Percentiles rank a stretch among this genome's conserved stretches.
Evolutionary conservation across 2,113 vertebrate genomes (phyloP).

Genomic region (Prionailurus viverrinus): DNA sequence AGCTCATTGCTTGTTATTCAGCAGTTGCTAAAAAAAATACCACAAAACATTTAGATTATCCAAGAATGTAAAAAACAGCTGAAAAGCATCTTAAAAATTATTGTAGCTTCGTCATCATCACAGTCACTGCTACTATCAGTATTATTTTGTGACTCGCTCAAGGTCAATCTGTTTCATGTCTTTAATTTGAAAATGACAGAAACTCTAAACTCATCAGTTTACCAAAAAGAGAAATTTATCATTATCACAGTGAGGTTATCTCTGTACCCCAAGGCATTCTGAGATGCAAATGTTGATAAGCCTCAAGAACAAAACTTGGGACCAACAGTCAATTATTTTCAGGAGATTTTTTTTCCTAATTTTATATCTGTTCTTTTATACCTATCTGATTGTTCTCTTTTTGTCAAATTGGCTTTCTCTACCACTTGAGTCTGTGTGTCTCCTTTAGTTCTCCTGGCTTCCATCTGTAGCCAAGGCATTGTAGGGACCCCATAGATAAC

Average conservation of each 20-base stretch:
- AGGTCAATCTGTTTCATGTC: neutral
- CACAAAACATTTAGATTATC: neutral
- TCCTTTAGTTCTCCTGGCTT: neutral
- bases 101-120: neutral
- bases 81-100: neutral
- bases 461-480: neutral
- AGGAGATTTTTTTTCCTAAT: neutral
- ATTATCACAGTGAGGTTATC: neutral
- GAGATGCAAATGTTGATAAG: neutral
- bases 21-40: neutral
- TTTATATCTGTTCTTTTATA: neutral
- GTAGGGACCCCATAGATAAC: neutral
- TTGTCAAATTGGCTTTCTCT: neutral
- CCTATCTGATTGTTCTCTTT: neutral
- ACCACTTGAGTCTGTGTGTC: neutral
- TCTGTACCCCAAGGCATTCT: neutral
- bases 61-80: neutral
- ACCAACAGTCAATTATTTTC: neutral
- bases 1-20: neutral
- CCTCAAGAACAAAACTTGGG: neutral
- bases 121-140: too few relatives aligned
- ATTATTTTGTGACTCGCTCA: neutral
- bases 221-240: neutral
- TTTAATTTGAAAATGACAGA: neutral
- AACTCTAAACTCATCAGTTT: neutral